Evolutionary conservation across 2,797 vertebrate species (phyloP).

Genomic region (Manis crassicaudata): DNA sequence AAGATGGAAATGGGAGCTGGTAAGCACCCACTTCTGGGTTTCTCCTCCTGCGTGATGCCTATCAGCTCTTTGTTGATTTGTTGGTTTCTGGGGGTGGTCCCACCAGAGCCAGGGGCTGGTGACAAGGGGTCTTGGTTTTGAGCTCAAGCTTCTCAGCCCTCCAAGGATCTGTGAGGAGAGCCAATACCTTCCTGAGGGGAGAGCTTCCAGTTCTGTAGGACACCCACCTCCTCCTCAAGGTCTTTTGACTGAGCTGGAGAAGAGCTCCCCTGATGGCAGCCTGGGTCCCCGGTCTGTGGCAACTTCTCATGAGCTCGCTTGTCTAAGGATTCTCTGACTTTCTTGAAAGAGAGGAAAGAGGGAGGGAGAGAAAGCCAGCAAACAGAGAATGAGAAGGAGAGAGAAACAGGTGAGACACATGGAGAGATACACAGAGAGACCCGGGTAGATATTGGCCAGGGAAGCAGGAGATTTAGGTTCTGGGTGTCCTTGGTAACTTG

Average conservation of each 20-base stretch:
- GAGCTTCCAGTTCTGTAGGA: background rate
- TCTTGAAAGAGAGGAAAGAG: background rate
- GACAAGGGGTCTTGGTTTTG: background rate
- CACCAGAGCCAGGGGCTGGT: background rate
- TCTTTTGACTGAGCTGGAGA: background rate
- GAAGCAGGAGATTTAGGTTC: background rate
- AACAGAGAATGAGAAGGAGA: background rate
- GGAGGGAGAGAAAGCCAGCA: background rate
- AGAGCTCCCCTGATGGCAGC: background rate
- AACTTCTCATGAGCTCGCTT: background rate
- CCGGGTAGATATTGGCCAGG: no score
- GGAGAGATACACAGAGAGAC: background rate
- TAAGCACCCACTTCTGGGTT: background rate
- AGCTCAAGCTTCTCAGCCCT: background rate
- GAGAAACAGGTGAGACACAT: background rate
- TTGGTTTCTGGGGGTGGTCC: background rate
- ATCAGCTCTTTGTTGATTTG: background rate
- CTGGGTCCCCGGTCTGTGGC: background rate
- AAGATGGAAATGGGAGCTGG: background rate
- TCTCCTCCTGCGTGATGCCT: fast-evolving
- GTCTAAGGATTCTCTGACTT: background rate
- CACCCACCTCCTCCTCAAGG: background rate
- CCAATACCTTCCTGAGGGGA: background rate
- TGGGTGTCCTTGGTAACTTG: background rate
- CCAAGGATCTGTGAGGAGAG: background rate